A percentile compares a stretch with the other conserved stretches of the same genome.
Evolutionary conservation across 2,888 invertebrate species (phyloP).

Genomic region (Tachina grossa): DNA sequence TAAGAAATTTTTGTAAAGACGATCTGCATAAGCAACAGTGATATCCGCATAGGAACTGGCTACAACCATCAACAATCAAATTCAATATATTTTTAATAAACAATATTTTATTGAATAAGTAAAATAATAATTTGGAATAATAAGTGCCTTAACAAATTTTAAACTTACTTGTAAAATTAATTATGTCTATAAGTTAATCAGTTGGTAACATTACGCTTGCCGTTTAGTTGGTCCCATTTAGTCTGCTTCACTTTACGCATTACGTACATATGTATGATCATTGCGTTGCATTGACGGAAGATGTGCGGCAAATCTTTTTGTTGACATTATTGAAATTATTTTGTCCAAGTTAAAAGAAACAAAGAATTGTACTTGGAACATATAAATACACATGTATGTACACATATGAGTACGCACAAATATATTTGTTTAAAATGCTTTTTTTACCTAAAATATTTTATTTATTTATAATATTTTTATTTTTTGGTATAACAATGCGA

Average conservation of each 20-base stretch:
- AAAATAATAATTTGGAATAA: too few relatives aligned
- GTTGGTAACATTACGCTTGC: slow-evolving; percentile 34
- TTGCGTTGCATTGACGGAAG: slow-evolving; percentile 38
- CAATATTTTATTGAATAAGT: neutral
- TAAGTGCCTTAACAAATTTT: too few relatives aligned
- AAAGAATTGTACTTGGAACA: slow-evolving; percentile 37
- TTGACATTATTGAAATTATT: slow-evolving; percentile 70
- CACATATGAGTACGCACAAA: neutral
- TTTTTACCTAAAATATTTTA: slow-evolving; percentile 49
- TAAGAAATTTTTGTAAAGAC: too few relatives aligned
- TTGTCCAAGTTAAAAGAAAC: slow-evolving; percentile 57
- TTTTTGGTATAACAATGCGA: slow-evolving; percentile 51
- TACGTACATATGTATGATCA: neutral
- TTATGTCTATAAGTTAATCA: neutral
- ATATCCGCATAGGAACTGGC: too few relatives aligned
- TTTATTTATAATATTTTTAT: neutral
- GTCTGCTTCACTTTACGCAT: slow-evolving; percentile 20
- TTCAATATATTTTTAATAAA: neutral
- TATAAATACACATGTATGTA: slow-evolving; percentile 28
- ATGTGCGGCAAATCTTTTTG: slow-evolving; percentile 68
- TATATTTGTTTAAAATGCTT: slow-evolving; percentile 38
- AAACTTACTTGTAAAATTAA: neutral
- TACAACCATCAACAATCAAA: too few relatives aligned
- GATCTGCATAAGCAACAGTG: too few relatives aligned
- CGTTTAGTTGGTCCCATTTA: slow-evolving; percentile 38